Conservation (phyloP, 1,140 invertebrate species). For the honey bee (Apis mellifera) region DNA sequence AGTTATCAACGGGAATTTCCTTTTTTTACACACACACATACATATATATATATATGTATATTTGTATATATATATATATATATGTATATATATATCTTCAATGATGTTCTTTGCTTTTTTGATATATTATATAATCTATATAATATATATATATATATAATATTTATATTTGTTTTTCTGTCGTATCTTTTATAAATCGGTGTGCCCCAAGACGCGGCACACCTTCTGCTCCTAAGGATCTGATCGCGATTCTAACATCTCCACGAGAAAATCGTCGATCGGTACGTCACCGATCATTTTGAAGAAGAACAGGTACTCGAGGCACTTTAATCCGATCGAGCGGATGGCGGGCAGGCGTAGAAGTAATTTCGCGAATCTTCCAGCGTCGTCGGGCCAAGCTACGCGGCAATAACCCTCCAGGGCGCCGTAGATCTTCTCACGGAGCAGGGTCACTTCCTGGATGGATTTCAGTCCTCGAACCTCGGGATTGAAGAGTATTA, state of each 20-base stretch:
- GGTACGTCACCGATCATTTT: constrained; percentile 91
- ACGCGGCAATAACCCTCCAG: constrained; percentile 96
- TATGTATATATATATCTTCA: constrained; percentile 9
- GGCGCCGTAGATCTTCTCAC: constrained; percentile 97
- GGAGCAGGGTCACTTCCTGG: constrained; percentile 91
- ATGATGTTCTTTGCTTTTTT: constrained; percentile 29
- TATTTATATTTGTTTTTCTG: neutral
- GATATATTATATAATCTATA: constrained; percentile 10
- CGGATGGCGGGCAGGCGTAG: constrained; percentile 95
- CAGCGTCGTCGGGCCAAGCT: constrained; percentile 93
- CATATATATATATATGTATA: too few relatives aligned
- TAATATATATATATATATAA: neutral
- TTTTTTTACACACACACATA: neutral
- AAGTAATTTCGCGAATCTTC: constrained; percentile 96
- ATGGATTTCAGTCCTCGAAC: constrained; percentile 92
- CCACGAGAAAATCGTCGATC: constrained; percentile 87
- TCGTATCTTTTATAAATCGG: constrained; percentile 68
- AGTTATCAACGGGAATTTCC: constrained; percentile 27
- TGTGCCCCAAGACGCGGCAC: constrained; percentile 75
- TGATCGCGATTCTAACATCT: constrained; percentile 85
- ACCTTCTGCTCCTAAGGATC: constrained; percentile 79
- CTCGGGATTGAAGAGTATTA: constrained; percentile 99
- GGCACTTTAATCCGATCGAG: constrained; percentile 97
- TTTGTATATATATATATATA: neutral
- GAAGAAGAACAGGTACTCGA: constrained; percentile 98